Evolutionary conservation across 2,888 invertebrate species (phyloP), one percentile per base, ranked within the genome.

Genomic region (Lasioglossum marginatum): DNA sequence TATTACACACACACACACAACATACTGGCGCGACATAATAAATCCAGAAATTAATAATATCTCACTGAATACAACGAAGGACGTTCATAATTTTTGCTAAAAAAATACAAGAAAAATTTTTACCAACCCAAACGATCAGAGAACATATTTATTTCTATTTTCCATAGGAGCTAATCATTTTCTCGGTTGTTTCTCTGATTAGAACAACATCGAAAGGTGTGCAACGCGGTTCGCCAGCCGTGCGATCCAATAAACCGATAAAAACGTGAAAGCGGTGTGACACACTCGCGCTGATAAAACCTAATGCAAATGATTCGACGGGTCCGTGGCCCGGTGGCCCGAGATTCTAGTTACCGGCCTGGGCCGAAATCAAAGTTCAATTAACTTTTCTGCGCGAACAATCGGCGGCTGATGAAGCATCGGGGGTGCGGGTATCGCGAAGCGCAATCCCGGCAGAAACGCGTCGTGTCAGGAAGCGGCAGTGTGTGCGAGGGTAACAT

Each of bases 361-460:
- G 85, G 87, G 83, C 77, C 85, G 89, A 91, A 93, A 93, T 93
- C 93, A 93, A 93, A 92, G 93, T 93, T 93, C 93, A 93, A 93
- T 93, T 93, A 93, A 93, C 92, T 93, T 93, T 92, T 89, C 91
- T 87, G 87, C 87, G 87, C 86, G 90, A 93, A 93, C 93, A 93
- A 93, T 93, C 92, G 92, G 81, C 79, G 91, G 86, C 90, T 93
- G 93, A 93, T 93, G 93, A 93, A 93, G 91, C 92, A 81, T 87
- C 88, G 81, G 76, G 75, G 82, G 86, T 73, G 81, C 80, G 87
- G 88, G 91, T 88, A 89, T 90, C 89, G 90, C 88, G 89, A 88
- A 88, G 88, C 92, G 88, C 91, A 89, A 90, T 91, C 89, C 88
- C 85, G 85, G 81, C 83, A 88, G 89, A 85, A 88, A 83, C 82